Evolutionary conservation across 1,140 invertebrate species (phyloP).

Genomic region (Atta texana): DNA sequence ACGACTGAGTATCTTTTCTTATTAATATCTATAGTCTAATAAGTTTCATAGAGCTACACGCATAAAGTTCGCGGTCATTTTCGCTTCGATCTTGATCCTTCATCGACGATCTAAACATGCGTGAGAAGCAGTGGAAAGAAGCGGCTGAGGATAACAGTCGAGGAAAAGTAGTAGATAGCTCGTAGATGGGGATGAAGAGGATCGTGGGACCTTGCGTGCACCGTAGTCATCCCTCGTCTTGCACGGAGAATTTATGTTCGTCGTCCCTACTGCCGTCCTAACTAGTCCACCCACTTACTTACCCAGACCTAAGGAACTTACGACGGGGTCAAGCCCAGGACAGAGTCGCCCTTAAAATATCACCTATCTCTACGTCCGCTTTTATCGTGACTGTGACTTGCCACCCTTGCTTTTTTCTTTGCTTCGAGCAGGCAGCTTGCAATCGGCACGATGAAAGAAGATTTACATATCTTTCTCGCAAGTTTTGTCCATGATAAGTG

Average conservation of each 20-base stretch:
- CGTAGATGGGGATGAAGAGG: slow-evolving; percentile 57
- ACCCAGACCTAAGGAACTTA: slow-evolving; percentile 77
- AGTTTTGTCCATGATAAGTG: slow-evolving; percentile 76
- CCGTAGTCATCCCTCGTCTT: slow-evolving; percentile 84
- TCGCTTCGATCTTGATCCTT: slow-evolving; percentile 33
- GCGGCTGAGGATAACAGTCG: slow-evolving; percentile 47
- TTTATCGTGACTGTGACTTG: slow-evolving; percentile 66
- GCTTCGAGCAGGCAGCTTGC: background rate
- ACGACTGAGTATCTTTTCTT: no score
- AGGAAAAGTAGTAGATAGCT: slow-evolving; percentile 61
- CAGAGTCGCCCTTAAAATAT: slow-evolving; percentile 84
- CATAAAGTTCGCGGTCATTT: slow-evolving; percentile 38
- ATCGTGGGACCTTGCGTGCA: slow-evolving; percentile 82
- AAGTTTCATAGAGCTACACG: background rate
- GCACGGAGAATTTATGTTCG: slow-evolving; percentile 84
- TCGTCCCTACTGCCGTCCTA: slow-evolving; percentile 84
- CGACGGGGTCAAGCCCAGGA: slow-evolving; percentile 64
- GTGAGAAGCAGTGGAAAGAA: background rate
- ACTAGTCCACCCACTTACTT: slow-evolving; percentile 86
- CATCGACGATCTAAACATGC: background rate
- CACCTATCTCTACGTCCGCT: slow-evolving; percentile 72
- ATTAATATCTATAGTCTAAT: no score
- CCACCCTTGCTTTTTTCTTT: slow-evolving; percentile 23
- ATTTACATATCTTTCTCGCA: slow-evolving; percentile 79
- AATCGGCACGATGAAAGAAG: slow-evolving; percentile 58